phyloP scores from a whole-genome alignment of 2,888 invertebrate species.

The Rhorus exstirpatorius region DNA sequence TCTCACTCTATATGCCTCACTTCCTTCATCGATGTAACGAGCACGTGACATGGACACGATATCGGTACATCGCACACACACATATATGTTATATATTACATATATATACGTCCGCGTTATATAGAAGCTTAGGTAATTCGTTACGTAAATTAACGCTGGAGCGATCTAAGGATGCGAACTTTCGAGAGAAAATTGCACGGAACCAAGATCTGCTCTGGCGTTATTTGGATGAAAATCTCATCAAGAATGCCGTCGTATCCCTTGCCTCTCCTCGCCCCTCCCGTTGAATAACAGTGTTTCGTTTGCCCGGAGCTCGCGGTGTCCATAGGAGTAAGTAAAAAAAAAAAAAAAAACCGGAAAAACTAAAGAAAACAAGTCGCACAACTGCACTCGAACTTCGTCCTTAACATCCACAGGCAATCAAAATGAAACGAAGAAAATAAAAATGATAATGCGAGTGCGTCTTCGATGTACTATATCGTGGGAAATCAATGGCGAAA shows the following conservation, averaged over 20 bases:
- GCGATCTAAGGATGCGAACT: slow-evolving; percentile 13
- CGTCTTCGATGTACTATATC: too few species aligned
- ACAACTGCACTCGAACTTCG: too few species aligned
- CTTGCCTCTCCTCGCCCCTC: not conserved
- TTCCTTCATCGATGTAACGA: slow-evolving; percentile 53
- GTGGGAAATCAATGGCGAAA: too few species aligned
- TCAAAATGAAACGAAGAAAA: too few species aligned
- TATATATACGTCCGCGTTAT: not conserved
- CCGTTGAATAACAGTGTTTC: not conserved
- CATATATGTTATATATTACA: not conserved
- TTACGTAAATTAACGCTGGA: slow-evolving; percentile 40
- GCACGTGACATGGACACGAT: slow-evolving; percentile 32
- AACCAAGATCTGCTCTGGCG: not conserved
- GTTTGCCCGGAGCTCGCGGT: not conserved
- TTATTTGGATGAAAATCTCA: slow-evolving; percentile 15
- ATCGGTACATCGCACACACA: not conserved
- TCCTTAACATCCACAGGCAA: too few species aligned
- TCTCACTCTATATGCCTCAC: too few species aligned
- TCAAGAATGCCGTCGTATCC: not conserved
- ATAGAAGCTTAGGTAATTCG: slow-evolving; percentile 40
- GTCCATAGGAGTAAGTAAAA: too few species aligned
- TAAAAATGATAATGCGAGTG: too few species aligned
- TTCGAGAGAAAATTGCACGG: slow-evolving; percentile 11
- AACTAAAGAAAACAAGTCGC: too few species aligned
- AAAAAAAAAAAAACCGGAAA: too few species aligned